phyloP scores from a whole-genome alignment of 1,140 invertebrate genomes.

The Acromyrmex echinatior region DNA sequence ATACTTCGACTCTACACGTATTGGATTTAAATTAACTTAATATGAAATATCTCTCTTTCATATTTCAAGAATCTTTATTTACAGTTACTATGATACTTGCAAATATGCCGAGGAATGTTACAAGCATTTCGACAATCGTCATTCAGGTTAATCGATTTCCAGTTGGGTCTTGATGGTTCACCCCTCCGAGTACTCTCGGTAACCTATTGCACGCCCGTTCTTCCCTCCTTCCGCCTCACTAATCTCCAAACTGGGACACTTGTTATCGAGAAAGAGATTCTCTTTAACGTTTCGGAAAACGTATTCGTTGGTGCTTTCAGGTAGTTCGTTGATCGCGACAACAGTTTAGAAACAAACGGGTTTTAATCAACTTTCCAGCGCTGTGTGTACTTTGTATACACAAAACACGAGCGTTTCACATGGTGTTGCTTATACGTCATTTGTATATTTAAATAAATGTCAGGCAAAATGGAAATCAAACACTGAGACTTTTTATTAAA shows the following conservation, averaged over 20 bases:
- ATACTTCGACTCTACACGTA: neutral
- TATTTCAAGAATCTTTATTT: neutral
- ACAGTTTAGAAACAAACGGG: constrained; percentile 34
- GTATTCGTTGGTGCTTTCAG: constrained; percentile 19
- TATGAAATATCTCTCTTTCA: neutral
- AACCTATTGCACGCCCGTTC: neutral
- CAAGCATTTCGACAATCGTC: constrained; percentile 11
- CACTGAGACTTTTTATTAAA: neutral
- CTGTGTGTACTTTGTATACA: neutral
- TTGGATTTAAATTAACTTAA: neutral
- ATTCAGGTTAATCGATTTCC: constrained; percentile 50
- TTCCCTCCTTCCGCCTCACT: neutral
- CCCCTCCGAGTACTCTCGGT: neutral
- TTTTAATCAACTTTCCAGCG: constrained; percentile 25
- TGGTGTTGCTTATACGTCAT: neutral
- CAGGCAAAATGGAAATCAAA: neutral
- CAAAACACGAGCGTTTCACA: neutral
- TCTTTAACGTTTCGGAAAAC: constrained; percentile 27
- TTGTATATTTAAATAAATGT: neutral
- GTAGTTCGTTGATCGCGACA: constrained; percentile 4
- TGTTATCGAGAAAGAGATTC: constrained; percentile 46
- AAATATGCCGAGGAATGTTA: neutral
- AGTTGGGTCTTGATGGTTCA: constrained; percentile 30
- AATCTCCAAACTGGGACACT: constrained; percentile 32
- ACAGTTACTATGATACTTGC: neutral